Percentiles rank a stretch among this genome's conserved stretches.
phyloP scores from a whole-genome alignment of 2,113 vertebrate genomes.

The Arothron firmamentum region DNA sequence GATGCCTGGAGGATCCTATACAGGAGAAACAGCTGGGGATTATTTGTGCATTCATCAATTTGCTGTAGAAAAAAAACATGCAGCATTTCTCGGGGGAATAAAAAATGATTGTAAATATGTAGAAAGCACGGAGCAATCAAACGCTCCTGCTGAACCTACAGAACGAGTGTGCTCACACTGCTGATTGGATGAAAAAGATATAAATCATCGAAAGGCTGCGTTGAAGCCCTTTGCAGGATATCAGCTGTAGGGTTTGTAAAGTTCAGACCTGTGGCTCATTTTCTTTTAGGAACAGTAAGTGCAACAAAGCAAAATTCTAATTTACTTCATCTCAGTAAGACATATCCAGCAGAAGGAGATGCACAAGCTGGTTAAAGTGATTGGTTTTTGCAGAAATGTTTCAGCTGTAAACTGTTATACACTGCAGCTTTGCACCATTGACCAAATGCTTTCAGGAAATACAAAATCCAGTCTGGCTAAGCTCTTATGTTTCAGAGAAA shows the following conservation, averaged over 20 bases:
- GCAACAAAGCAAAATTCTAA: too few species aligned
- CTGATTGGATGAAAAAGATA: background rate
- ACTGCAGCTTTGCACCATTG: slow-evolving; percentile 31
- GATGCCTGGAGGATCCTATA: slow-evolving; percentile 7
- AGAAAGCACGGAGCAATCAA: slow-evolving; percentile 10
- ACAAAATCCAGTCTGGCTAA: too few species aligned
- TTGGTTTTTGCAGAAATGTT: slow-evolving; percentile 44
- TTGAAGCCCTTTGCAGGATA: background rate
- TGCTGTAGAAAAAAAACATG: too few species aligned
- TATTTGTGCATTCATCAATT: slow-evolving; percentile 7
- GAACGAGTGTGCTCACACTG: background rate
- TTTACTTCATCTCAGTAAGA: slow-evolving; percentile 45
- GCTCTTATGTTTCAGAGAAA: too few species aligned
- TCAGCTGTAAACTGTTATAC: slow-evolving; percentile 36
- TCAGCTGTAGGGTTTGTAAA: background rate
- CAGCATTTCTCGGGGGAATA: slow-evolving; percentile 1
- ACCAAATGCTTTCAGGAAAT: slow-evolving; percentile 43
- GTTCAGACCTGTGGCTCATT: background rate
- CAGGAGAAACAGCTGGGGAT: slow-evolving; percentile 18
- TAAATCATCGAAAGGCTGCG: background rate
- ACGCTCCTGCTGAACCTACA: slow-evolving; percentile 6
- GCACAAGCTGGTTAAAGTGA: slow-evolving; percentile 53
- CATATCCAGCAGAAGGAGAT: slow-evolving; percentile 57
- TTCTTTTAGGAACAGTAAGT: too few species aligned
- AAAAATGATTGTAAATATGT: slow-evolving; percentile 13